These are phyloP conservation scores for Acanthiza pusilla DNA, from an alignment of 2,797 vertebrate genomes.

Conservation along the genomic window DNA sequence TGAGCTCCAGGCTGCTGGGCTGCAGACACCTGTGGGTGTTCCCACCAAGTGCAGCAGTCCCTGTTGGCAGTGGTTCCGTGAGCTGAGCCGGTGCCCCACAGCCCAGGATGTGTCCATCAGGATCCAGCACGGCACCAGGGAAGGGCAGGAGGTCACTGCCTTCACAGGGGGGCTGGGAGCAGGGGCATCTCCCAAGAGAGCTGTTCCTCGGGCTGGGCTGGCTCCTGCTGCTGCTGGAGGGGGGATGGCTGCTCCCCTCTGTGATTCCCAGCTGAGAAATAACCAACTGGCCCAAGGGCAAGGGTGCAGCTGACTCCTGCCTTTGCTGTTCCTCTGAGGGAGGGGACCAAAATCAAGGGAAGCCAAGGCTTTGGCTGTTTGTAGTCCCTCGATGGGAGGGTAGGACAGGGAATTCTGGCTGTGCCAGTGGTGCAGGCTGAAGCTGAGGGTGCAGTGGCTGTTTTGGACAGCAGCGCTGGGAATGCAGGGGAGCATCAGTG, in stretches of 20 bases:
- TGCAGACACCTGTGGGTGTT: not conserved
- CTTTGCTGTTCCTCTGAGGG: not conserved
- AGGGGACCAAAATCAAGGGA: not conserved
- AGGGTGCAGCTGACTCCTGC: not conserved
- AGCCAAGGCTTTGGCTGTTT: not conserved
- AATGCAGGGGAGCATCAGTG: not conserved
- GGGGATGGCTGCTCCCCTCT: not conserved
- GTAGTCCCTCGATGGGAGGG: not conserved
- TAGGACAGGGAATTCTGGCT: not conserved
- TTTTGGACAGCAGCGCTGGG: rapidly evolving
- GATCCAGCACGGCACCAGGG: not conserved
- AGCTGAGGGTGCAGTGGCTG: rapidly evolving
- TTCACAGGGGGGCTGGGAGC: not conserved
- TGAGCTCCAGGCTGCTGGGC: not conserved
- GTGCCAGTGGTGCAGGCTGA: not conserved
- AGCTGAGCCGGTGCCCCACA: not conserved
- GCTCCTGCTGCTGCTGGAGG: not conserved
- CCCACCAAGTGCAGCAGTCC: not conserved
- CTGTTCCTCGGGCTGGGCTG: not conserved
- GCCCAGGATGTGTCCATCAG: not conserved
- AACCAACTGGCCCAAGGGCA: not conserved
- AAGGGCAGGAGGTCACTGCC: not conserved
- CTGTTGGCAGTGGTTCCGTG: not conserved
- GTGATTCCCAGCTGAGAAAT: not conserved
- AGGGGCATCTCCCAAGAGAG: not conserved